These are phyloP conservation scores for Tineola bisselliella DNA, from an alignment of 2,888 invertebrate species.

Conservation along the genomic window DNA sequence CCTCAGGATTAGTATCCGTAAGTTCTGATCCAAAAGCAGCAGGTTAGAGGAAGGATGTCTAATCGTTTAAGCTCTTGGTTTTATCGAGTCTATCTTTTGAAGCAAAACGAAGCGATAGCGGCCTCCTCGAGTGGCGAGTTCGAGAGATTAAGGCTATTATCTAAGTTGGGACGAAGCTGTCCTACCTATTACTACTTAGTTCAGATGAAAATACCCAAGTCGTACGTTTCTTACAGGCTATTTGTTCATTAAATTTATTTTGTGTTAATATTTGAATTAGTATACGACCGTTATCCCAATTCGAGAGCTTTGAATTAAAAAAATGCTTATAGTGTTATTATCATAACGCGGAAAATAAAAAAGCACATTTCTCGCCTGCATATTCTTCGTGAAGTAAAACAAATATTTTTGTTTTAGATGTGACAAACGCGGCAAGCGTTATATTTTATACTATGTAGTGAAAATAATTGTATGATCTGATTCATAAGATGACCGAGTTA, in stretches of 20 bases:
- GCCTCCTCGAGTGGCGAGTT: slow-evolving; percentile 33
- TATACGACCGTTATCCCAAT: no score
- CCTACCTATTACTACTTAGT: slow-evolving; percentile 2
- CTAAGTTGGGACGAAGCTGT: slow-evolving; percentile 23
- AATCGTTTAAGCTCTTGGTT: slow-evolving; percentile 44
- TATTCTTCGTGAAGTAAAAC: no score
- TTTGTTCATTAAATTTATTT: no score
- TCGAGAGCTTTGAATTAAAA: no score
- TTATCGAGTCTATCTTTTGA: slow-evolving; percentile 47
- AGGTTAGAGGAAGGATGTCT: slow-evolving; percentile 30
- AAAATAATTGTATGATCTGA: neutral
- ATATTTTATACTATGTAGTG: neutral
- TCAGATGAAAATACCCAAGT: neutral
- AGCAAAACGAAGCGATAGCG: slow-evolving; percentile 22
- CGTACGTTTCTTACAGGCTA: neutral
- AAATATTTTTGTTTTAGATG: no score
- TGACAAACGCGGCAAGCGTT: neutral
- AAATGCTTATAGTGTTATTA: no score
- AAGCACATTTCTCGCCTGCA: no score
- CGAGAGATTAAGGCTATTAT: slow-evolving; percentile 46
- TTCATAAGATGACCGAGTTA: neutral
- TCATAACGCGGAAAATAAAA: no score
- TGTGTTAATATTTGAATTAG: no score
- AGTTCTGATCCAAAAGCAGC: slow-evolving; percentile 6
- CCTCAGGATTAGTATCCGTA: slow-evolving; percentile 2